A percentile compares a stretch with the other conserved stretches of the same genome.
Evolutionary conservation across 2,113 vertebrate genomes (phyloP).

Genomic region (Barbus barbus): DNA sequence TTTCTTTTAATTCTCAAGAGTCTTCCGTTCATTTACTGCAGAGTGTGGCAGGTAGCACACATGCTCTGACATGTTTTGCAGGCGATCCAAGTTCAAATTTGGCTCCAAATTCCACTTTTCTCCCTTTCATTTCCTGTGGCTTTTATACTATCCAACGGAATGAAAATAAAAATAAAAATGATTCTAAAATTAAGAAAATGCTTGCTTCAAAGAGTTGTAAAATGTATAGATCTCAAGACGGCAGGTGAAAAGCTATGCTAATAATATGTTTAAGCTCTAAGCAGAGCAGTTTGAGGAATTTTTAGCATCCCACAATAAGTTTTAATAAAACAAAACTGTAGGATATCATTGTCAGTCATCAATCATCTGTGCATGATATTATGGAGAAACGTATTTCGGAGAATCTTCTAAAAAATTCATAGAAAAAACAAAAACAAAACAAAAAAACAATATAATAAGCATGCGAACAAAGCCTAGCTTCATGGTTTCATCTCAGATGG

Average conservation of each 20-base stretch:
- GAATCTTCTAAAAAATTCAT: neutral
- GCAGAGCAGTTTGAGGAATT: slow-evolving; percentile 1
- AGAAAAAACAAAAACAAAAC: slow-evolving; percentile 33
- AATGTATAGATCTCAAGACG: neutral
- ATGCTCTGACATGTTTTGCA: neutral
- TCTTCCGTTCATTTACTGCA: neutral
- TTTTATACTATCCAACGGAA: neutral
- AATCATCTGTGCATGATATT: slow-evolving; percentile 44
- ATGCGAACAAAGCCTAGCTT: neutral
- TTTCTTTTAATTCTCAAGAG: slow-evolving; percentile 4
- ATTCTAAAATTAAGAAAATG: neutral
- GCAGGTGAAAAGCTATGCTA: slow-evolving; percentile 1
- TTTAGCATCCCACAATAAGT: slow-evolving; percentile 34
- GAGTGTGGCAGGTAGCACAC: neutral
- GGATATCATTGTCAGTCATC: slow-evolving; percentile 43
- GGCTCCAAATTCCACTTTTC: neutral
- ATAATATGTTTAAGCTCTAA: slow-evolving; percentile 14
- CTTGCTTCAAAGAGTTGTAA: neutral
- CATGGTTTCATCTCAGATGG: slow-evolving; percentile 57
- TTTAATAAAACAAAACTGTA: slow-evolving; percentile 39
- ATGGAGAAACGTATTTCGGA: slow-evolving; percentile 40
- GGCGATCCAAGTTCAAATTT: slow-evolving; percentile 7
- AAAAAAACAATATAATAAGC: slow-evolving; percentile 49
- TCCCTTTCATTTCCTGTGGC: neutral
- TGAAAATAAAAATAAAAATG: no score